Conservation (phyloP, 2,797 vertebrate species). For the Sebastolobus altivelis region DNA sequence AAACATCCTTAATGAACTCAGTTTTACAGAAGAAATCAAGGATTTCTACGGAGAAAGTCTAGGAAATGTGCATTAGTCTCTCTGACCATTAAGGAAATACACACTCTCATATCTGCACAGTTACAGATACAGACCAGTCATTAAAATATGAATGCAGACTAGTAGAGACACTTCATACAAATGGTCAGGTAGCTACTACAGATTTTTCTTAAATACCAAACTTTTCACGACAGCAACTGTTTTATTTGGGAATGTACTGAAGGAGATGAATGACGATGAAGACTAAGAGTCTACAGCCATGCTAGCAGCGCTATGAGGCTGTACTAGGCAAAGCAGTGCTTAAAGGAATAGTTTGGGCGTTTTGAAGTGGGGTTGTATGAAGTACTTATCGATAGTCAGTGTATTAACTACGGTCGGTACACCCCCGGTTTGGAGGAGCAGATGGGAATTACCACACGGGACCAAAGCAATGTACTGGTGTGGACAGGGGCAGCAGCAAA, state of each 20-base stretch:
- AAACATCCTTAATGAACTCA: neutral
- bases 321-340: too few relatives aligned
- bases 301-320: neutral
- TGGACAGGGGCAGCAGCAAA: too few relatives aligned
- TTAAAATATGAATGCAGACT: constrained; percentile 6
- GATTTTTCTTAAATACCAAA: constrained; percentile 1
- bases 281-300: neutral
- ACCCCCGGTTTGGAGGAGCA: too few relatives aligned
- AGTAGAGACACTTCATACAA: constrained; percentile 19
- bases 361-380: too few relatives aligned
- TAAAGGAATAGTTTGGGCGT: too few relatives aligned
- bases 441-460: too few relatives aligned
- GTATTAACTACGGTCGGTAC: too few relatives aligned
- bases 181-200: constrained; percentile 10
- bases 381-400: too few relatives aligned
- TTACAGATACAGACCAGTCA: neutral
- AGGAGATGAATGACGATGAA: constrained; percentile 3
- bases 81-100: constrained; percentile 3
- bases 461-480: too few relatives aligned
- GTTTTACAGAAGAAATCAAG: constrained; percentile 3
- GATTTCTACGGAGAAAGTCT: neutral
- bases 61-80: constrained; percentile 4
- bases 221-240: neutral
- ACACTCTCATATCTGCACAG: neutral
- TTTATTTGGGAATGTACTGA: constrained; percentile 44